Evolutionary conservation across 2,888 invertebrate genomes (phyloP).

Genomic region (Hipparchia sbordonii): DNA sequence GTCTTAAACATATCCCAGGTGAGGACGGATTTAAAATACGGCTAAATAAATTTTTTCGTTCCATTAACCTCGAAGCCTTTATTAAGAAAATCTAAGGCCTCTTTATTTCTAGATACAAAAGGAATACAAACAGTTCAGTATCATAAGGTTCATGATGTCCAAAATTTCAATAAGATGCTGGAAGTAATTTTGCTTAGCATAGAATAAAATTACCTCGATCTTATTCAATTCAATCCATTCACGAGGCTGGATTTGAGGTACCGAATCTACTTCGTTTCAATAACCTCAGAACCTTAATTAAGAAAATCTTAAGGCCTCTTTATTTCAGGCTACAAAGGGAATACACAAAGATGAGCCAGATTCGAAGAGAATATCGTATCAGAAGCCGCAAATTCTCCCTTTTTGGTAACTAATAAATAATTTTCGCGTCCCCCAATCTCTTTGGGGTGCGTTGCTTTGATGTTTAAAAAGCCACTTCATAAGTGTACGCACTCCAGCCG

Average conservation of each 20-base stretch:
- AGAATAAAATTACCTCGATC: not conserved
- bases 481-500: constrained; percentile 62
- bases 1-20: not conserved
- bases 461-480: constrained; percentile 72
- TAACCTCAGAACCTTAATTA: constrained; percentile 46
- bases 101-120: constrained; percentile 50
- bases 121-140: constrained; percentile 36
- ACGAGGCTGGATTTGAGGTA: not conserved
- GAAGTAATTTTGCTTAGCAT: not conserved
- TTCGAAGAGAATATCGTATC: constrained; percentile 40
- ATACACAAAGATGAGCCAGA: constrained; percentile 44
- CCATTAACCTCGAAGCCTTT: constrained; percentile 33
- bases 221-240: not conserved
- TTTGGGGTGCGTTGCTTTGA: constrained; percentile 60
- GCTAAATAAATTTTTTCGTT: not conserved
- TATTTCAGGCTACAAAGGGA: constrained; percentile 50
- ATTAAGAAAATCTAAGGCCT: constrained; percentile 51
- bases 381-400: constrained; percentile 51
- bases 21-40: not conserved
- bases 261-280: constrained; percentile 23
- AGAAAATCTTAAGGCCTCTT: constrained; percentile 49
- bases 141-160: not conserved
- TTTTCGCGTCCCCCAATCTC: constrained; percentile 54
- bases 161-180: constrained; percentile 2
- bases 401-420: constrained; percentile 67